Base-by-base conservation (phyloP, 2,888 invertebrate species). In the Apeira syringaria region DNA sequence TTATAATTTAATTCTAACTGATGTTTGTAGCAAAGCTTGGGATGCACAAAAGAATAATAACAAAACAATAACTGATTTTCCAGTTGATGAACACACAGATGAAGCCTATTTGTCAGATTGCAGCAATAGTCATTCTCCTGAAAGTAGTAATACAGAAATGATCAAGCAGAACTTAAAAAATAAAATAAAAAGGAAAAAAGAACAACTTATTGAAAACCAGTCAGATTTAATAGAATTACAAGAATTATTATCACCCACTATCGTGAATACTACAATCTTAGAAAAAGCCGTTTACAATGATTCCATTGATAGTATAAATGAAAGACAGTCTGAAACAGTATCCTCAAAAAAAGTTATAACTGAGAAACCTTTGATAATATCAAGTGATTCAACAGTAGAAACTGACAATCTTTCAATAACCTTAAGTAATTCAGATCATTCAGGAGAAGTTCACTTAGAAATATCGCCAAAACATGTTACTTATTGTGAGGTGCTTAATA, bases 151-250 rank as follows among this genome's bases (percentile, higher is more conserved):
- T 18, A 30, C 22, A 54, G 43, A 38, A 33, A 9, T 15, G 2
- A 13, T 15, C 7, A 44, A 32, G 7, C 33, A 30, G 25, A 36
- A 27, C 27, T 11, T 9, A 12, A 6, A 52, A 26, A 61, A 54
- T 32, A 65, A 72, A 63, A 67, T 76, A 6, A 65, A 65, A 45
- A 72, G 77, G 39, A 58, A 80, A 43, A 72, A 74, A 13, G 66
- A 80, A 53, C 61, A 75, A 59, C 65, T 67, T 6, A 28, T 18
- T 13, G 4, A 15, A 11, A 41, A 29, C 5, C 5, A 9, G 3
- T 24, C 24, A 27, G 15, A 37, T 9, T 2, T 17, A 3, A 27
- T 15, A 20, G 11, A 32, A 8, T 15, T n/a, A 31, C 35, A 27
- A 22, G 13, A 28, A 24, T 10, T 31, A 22, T 13, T 8, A n/a